Base-by-base conservation (phyloP, 2,113 vertebrate genomes). In the Phyllostomus hastatus region DNA sequence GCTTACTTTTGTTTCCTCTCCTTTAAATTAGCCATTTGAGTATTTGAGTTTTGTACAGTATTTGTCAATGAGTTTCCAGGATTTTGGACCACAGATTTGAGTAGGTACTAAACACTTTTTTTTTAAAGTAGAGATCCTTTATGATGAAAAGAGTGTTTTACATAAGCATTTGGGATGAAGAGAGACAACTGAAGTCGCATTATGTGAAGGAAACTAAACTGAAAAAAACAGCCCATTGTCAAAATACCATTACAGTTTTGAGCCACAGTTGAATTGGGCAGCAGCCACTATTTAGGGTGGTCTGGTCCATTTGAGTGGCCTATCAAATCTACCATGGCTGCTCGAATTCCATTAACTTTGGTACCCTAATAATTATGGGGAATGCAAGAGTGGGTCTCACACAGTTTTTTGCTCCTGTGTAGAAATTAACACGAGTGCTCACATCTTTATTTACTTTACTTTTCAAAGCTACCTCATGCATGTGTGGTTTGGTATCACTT, bases 21-120 rank as follows among this genome's bases (percentile, higher is more conserved):
- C 97, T 96, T 95, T 97, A 98, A 98, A 99, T 98, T 98, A 98
- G 97, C 97, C 87, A 88, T 95, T 96, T 98, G 97, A 97, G 96
- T 96, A 89, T 95, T 96, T 98, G 97, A 97, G 96, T 96, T 98
- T 98, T 79, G 79, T 96, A 87, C 69, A 52, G 84, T 97, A 79
- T 88, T 97, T 93, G 64, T 96, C 93, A 98, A 97, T 82, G 79
- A 88, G 80, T 97, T 97, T 97, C 89, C 96, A 92, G 93, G 92
- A 97, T 92, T 97, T 66, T 19, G 70, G 16, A 41, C 97, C 80
- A 95, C 50, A 67, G 67, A 96, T 97, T 88, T 89, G 64, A 90
- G 76, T 61, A 48, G 52, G 31, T 78, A n/a, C 2, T 67, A 15
- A 93, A 80, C 64, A 2, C 33, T 67, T 67, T n/a, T 7, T 66